Evolutionary conservation across 2,113 vertebrate genomes (phyloP).

Genomic region (Ranitomeya imitator): DNA sequence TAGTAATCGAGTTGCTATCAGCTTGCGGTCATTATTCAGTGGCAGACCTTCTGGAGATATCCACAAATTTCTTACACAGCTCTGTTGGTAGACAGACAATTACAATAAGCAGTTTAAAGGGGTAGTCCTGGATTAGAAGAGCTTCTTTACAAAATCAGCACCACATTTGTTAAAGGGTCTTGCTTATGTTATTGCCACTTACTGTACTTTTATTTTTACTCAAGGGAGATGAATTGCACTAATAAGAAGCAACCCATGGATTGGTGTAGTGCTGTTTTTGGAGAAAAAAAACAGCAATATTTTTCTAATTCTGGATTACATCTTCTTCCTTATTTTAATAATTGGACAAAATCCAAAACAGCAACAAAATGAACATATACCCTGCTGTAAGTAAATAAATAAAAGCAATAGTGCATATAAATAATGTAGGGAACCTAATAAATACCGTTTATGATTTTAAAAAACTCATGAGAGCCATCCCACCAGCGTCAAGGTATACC

Average conservation of each 20-base stretch:
- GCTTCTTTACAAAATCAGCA: background rate
- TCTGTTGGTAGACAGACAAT: background rate
- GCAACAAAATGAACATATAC: too few relatives aligned
- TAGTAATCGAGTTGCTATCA: background rate
- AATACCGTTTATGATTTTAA: too few relatives aligned
- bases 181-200: background rate
- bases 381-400: too few relatives aligned
- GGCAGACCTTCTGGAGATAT: background rate
- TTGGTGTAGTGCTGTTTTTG: background rate
- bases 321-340: background rate
- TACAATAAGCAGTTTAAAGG: background rate
- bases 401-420: too few relatives aligned
- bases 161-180: background rate
- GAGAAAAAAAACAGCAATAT: background rate
- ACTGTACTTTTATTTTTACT: background rate
- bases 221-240: too few relatives aligned
- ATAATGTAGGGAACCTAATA: too few relatives aligned
- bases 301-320: background rate
- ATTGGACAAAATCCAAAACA: too few relatives aligned
- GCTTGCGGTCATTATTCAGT: slow-evolving; percentile 12
- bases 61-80: background rate
- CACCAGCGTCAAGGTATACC: too few relatives aligned
- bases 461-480: too few relatives aligned
- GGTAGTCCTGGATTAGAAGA: background rate
- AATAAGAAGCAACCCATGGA: background rate